A percentile compares a stretch with the other conserved stretches of the same genome.
Evolutionary conservation across 2,888 invertebrate genomes (phyloP).

Genomic region (Galerucella calmariensis): DNA sequence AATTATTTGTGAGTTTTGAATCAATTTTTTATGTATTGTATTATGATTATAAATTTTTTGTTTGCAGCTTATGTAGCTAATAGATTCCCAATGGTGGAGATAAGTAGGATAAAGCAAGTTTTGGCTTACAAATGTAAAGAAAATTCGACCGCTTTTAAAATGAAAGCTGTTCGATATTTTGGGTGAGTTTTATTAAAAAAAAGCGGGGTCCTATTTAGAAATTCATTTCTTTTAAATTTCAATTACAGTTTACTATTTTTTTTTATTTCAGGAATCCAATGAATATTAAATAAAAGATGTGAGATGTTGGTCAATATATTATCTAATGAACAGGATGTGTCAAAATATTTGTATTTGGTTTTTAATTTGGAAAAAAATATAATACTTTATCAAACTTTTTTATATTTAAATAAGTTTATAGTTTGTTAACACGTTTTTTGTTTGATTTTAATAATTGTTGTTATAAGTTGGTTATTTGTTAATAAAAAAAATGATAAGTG

Average conservation of each 20-base stretch:
- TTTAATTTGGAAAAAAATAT: conserved; percentile 19
- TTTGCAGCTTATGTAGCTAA: conserved; percentile 75
- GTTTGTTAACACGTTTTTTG: background rate
- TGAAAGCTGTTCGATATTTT: conserved; percentile 77
- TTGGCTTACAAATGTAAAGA: conserved; percentile 83
- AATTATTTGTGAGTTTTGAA: conserved; percentile 71
- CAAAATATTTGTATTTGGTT: conserved; percentile 34
- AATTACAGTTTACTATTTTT: too few species aligned
- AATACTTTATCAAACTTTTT: background rate
- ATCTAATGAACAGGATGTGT: conserved; percentile 33
- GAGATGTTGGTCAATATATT: conserved; percentile 4
- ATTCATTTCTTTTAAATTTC: too few species aligned
- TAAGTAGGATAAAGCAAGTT: conserved; percentile 81
- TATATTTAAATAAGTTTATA: conserved; percentile 3
- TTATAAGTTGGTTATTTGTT: conserved; percentile 11
- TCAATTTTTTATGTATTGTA: too few species aligned
- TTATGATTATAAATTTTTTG: too few species aligned
- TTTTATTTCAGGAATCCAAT: conserved; percentile 30
- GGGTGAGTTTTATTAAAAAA: conserved; percentile 53
- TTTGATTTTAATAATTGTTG: background rate
- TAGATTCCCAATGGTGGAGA: conserved; percentile 79
- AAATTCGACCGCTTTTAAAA: conserved; percentile 79
- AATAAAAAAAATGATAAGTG: background rate
- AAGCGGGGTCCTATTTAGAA: too few species aligned
- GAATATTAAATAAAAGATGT: conserved; percentile 18